Conservation (phyloP, 2,888 invertebrate species). For the Volucella bombylans region DNA sequence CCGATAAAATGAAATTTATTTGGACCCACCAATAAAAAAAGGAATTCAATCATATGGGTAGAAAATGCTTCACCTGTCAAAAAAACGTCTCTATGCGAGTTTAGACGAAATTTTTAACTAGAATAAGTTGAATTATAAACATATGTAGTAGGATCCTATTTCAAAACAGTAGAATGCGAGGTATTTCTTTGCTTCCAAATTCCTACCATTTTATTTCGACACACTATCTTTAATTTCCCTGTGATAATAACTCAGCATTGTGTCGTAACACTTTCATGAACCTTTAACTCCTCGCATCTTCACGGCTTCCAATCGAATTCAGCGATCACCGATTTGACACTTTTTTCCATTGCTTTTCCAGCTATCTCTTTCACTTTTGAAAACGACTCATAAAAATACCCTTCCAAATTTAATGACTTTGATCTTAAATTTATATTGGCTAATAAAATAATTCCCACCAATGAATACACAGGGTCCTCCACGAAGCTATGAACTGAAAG, state of each 20-base stretch:
- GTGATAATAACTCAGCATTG: conserved; percentile 12
- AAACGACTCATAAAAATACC: conserved; percentile 27
- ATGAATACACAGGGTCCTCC: conserved; percentile 25
- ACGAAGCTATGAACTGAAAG: conserved; percentile 49
- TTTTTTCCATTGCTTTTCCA: background rate
- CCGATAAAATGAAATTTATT: too few relatives aligned
- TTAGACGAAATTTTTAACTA: too few relatives aligned
- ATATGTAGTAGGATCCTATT: too few relatives aligned
- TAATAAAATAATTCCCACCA: conserved; percentile 63
- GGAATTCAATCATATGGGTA: too few relatives aligned
- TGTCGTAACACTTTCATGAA: conserved; percentile 22
- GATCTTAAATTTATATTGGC: conserved; percentile 64
- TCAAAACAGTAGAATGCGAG: too few relatives aligned
- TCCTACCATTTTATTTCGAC: conserved; percentile 9
- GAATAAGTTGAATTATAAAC: too few relatives aligned
- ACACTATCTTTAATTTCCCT: conserved; percentile 6
- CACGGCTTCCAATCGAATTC: conserved; percentile 19
- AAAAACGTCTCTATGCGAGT: too few relatives aligned
- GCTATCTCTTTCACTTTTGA: background rate
- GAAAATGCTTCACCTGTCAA: too few relatives aligned
- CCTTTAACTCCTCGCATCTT: conserved; percentile 25
- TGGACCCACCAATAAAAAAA: too few relatives aligned
- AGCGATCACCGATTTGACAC: conserved; percentile 14
- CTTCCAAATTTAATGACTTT: conserved; percentile 57
- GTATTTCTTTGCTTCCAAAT: too few relatives aligned